Percentiles rank a stretch among this genome's conserved stretches.
phyloP scores from a whole-genome alignment of 2,797 vertebrate species.

The Propithecus deckenii region DNA sequence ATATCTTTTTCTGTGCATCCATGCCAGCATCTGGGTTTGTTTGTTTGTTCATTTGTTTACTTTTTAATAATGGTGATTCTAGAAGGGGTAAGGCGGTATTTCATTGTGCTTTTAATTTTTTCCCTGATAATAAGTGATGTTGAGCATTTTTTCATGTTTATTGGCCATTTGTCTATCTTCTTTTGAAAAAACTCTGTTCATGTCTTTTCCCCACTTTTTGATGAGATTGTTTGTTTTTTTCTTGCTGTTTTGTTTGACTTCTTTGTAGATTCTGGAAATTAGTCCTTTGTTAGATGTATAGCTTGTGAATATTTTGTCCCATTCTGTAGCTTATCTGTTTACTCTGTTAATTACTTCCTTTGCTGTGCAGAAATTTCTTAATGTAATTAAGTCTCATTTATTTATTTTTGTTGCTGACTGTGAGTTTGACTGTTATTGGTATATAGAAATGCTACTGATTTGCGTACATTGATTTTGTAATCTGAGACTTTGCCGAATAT shows the following conservation, averaged over 20 bases:
- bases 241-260: background rate
- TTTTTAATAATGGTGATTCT: background rate
- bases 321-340: background rate
- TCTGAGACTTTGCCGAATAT: too few species aligned
- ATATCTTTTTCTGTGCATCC: background rate
- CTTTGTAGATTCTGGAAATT: too few species aligned
- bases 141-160: background rate
- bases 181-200: background rate
- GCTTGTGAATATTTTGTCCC: background rate
- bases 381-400: background rate
- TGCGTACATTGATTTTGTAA: too few species aligned
- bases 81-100: background rate
- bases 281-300: background rate
- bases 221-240: background rate
- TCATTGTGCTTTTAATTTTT: background rate
- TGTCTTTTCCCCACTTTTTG: background rate
- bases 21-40: background rate
- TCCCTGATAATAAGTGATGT: background rate
- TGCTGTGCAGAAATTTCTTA: background rate
- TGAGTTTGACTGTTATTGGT: too few species aligned
- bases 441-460: too few species aligned
- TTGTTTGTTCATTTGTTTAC: too few species aligned
- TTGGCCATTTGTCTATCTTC: background rate
- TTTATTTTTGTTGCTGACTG: background rate
- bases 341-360: background rate